Percentiles rank a stretch among this genome's conserved stretches.
phyloP scores from a whole-genome alignment of 2,797 vertebrate species.

The Hirundo rustica region DNA sequence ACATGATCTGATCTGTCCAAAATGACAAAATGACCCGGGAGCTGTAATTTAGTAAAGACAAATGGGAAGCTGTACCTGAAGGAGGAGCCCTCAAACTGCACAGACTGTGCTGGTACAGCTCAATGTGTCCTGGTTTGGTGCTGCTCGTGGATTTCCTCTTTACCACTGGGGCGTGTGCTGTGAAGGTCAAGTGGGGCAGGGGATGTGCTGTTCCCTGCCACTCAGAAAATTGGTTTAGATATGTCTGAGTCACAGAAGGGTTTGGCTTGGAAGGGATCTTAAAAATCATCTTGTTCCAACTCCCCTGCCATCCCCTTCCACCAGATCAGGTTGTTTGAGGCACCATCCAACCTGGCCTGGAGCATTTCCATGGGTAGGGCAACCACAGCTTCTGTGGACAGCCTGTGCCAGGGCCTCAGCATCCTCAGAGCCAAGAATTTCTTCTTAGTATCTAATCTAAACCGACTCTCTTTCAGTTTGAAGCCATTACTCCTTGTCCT shows the following conservation, averaged over 20 bases:
- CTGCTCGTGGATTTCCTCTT: background rate
- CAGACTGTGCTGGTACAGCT: background rate
- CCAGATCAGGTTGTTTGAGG: background rate
- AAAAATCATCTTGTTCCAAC: background rate
- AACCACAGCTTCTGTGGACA: background rate
- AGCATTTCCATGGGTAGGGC: background rate
- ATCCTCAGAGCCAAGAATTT: background rate
- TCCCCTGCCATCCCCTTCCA: background rate
- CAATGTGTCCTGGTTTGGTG: accelerated
- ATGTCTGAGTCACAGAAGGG: background rate
- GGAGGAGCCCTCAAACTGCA: background rate
- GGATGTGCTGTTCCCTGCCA: background rate
- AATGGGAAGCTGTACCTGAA: background rate
- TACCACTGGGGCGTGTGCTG: background rate
- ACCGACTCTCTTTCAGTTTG: background rate
- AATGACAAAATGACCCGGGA: background rate
- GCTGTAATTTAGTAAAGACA: background rate
- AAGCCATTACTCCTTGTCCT: background rate
- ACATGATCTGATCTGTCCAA: background rate
- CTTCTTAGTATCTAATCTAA: background rate
- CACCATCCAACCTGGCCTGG: background rate
- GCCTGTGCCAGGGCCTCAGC: background rate
- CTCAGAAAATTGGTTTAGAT: background rate
- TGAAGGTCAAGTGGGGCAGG: background rate
- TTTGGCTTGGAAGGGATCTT: background rate